Evolutionary conservation across 2,113 vertebrate species (phyloP), one percentile per base, ranked within the genome.

Genomic region (Eidolon helvum): DNA sequence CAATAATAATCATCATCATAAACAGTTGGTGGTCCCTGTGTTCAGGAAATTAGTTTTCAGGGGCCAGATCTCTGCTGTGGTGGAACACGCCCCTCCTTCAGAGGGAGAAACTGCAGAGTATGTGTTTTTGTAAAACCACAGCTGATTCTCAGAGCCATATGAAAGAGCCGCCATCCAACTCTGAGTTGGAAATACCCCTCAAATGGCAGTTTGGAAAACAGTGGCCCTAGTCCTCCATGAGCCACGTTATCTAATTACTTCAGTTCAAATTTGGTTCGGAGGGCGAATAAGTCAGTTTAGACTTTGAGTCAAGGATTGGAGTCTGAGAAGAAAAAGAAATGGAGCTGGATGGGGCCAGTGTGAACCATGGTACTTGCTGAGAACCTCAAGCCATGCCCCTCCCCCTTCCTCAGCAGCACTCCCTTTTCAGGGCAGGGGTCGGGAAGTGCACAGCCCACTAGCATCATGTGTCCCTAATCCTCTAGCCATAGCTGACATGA

Each of bases 41-140:
- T 84, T 30, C 92, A 95, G 95, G 97, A 97, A 96, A 97, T 97
- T 93, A 83, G 90, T 97, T 96, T 93, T 84, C 66, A 87, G 83
- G 87, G 72, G 68, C 90, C 94, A 87, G 50, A 33, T 75, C 91
- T 91, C 43, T 84, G 85, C 59, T 88, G 35, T 24, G 91, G 87
- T 45, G 7, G 69, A 79, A 75, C 59, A 30, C 0, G 2, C 33
- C 89, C 19, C 59, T 45, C 33, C 71, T 50, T 72, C 57, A 30
- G 16, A 43, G 65, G 33, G 53, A 88, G 74, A 33, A 35, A 45
- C 63, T 85, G 43, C 24, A 50, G 35, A 80, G 61, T 68, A 75
- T 0, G 19, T 79, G 91, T 75, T 71, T 80, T 71, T 80, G 11
- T 88, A 91, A 97, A 94, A 78, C 59, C 82, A 61, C 55, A 59